Evolutionary conservation across 1,140 invertebrate genomes (phyloP).

Genomic region (Dendroctonus ponderosae): DNA sequence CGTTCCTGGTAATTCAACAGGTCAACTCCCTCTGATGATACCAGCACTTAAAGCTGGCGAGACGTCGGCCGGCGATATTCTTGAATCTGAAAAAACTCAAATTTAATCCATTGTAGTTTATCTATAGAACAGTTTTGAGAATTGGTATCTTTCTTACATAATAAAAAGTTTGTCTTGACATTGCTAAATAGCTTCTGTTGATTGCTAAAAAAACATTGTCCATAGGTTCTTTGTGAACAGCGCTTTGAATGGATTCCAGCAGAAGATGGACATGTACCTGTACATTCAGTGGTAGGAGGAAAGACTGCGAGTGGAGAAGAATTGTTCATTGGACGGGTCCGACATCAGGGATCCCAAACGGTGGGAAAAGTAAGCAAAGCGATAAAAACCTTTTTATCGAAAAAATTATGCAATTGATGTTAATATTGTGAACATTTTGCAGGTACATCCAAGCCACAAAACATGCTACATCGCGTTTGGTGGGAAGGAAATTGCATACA

Average conservation of each 20-base stretch:
- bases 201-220: neutral
- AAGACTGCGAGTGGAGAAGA: constrained; percentile 60
- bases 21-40: too few species aligned
- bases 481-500: constrained; percentile 60
- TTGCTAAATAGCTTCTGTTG: neutral
- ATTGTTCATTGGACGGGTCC: constrained; percentile 63
- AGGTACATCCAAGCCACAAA: constrained; percentile 65
- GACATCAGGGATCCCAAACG: constrained; percentile 62
- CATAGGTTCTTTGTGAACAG: constrained; percentile 60
- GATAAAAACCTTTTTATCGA: neutral
- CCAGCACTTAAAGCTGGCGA: too few species aligned
- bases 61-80: too few species aligned
- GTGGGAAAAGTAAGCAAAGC: constrained; percentile 64
- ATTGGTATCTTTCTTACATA: constrained; percentile 59
- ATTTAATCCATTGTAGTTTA: too few species aligned
- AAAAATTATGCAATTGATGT: neutral
- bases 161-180: constrained; percentile 1
- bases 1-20: too few species aligned
- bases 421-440: constrained; percentile 1
- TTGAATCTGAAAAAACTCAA: too few species aligned
- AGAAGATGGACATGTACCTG: constrained; percentile 59
- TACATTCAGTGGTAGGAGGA: constrained; percentile 60
- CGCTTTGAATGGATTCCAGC: constrained; percentile 64
- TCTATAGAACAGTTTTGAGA: constrained; percentile 51
- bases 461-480: constrained; percentile 70